Conservation (phyloP, 2,113 vertebrate genomes). For the Gymnarchus niloticus region DNA sequence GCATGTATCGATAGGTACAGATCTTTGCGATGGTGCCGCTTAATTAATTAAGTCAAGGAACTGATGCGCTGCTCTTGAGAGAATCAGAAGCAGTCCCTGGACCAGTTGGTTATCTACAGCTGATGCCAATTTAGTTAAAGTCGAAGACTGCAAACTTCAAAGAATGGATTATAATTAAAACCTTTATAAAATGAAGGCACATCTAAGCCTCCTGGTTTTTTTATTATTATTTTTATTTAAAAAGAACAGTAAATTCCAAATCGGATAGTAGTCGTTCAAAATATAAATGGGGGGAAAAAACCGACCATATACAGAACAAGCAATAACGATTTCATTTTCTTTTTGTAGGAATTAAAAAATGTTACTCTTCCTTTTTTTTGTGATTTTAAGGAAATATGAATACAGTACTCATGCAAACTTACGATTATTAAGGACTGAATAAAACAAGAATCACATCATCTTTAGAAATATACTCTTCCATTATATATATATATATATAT, state of each 20-base stretch:
- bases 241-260: constrained; percentile 38
- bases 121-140: constrained; percentile 36
- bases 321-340: background rate
- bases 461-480: background rate
- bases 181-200: constrained; percentile 34
- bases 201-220: constrained; percentile 35
- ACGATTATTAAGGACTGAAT: background rate
- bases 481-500: background rate
- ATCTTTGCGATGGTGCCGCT: background rate
- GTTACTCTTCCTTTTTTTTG: too few species aligned
- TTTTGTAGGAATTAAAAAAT: background rate
- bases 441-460: background rate
- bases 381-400: background rate
- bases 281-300: background rate
- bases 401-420: background rate
- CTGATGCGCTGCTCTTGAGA: constrained; percentile 15
- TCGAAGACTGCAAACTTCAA: constrained; percentile 42
- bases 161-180: constrained; percentile 39
- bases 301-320: background rate
- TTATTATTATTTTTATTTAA: constrained; percentile 17
- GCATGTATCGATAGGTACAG: background rate
- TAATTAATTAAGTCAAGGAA: background rate
- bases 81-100: constrained; percentile 30
- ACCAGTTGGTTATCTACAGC: constrained; percentile 37
- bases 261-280: constrained; percentile 39